Percentiles rank a stretch among this genome's conserved stretches.
Conservation (phyloP, 2,797 vertebrate genomes). For the Cryptoblepharus egeriae region DNA sequence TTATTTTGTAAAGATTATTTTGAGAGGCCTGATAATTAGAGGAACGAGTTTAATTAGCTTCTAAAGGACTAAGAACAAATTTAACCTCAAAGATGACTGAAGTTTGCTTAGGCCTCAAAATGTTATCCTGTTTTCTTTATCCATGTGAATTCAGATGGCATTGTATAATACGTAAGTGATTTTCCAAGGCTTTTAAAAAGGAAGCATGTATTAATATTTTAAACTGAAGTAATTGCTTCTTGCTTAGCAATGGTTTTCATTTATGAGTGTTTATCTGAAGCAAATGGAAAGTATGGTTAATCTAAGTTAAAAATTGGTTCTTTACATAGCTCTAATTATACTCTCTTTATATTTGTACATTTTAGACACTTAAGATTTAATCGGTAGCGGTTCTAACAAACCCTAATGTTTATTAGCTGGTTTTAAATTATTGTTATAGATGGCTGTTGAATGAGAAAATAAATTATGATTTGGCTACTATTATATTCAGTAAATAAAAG, state of each 20-base stretch:
- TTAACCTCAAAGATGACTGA: conserved; percentile 64
- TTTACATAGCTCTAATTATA: conserved; percentile 86
- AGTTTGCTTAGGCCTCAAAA: conserved; percentile 62
- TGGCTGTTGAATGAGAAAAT: conserved; percentile 75
- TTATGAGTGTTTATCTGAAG: conserved; percentile 82
- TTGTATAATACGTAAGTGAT: conserved; percentile 77
- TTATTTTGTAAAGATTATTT: conserved; percentile 51
- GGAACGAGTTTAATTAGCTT: conserved; percentile 67
- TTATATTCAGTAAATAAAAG: conserved; percentile 76
- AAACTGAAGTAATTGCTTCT: conserved; percentile 86
- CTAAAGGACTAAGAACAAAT: conserved; percentile 61
- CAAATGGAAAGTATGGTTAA: conserved; percentile 85
- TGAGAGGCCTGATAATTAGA: conserved; percentile 58
- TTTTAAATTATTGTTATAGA: conserved; percentile 83
- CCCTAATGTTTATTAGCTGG: conserved; percentile 83
- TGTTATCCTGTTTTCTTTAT: conserved; percentile 67
- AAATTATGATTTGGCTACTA: conserved; percentile 71
- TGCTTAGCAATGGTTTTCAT: conserved; percentile 81
- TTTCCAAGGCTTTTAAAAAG: conserved; percentile 80
- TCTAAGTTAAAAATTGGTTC: conserved; percentile 84
- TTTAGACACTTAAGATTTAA: conserved; percentile 86
- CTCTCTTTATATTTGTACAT: conserved; percentile 82
- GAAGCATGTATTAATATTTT: conserved; percentile 83
- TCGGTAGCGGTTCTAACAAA: conserved; percentile 81
- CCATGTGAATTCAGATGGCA: conserved; percentile 67